These are phyloP conservation scores for Lichenostomus cassidix DNA, from an alignment of 2,113 vertebrate genomes.

Conservation along the genomic window DNA sequence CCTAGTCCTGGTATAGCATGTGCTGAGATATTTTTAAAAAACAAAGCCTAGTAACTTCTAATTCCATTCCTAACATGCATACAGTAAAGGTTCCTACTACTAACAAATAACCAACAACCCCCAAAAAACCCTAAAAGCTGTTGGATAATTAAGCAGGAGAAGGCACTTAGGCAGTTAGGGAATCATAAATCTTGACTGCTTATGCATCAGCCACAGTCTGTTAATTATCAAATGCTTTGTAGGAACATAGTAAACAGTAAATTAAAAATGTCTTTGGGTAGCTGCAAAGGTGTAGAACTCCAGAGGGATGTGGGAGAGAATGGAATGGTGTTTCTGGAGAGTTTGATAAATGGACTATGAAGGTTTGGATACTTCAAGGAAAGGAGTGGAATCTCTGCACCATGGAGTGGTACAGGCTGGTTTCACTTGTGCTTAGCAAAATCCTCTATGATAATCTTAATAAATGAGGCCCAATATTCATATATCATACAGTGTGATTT, in stretches of 20 bases:
- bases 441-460: background rate
- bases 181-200: background rate
- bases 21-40: background rate
- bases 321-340: background rate
- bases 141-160: background rate
- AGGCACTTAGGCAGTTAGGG: background rate
- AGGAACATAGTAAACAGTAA: background rate
- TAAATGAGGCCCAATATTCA: background rate
- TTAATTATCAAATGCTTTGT: background rate
- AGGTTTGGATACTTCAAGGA: background rate
- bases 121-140: background rate
- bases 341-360: background rate
- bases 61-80: background rate
- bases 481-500: rapidly evolving
- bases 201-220: background rate
- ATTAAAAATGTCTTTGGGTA: background rate
- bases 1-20: background rate
- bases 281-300: background rate
- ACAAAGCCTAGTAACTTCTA: background rate
- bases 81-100: background rate
- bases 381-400: background rate
- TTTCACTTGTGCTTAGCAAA: background rate
- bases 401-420: rapidly evolving
- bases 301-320: background rate
- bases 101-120: rapidly evolving